Evolutionary conservation across 2,113 vertebrate genomes (phyloP).

Genomic region (Xenopus laevis): DNA sequence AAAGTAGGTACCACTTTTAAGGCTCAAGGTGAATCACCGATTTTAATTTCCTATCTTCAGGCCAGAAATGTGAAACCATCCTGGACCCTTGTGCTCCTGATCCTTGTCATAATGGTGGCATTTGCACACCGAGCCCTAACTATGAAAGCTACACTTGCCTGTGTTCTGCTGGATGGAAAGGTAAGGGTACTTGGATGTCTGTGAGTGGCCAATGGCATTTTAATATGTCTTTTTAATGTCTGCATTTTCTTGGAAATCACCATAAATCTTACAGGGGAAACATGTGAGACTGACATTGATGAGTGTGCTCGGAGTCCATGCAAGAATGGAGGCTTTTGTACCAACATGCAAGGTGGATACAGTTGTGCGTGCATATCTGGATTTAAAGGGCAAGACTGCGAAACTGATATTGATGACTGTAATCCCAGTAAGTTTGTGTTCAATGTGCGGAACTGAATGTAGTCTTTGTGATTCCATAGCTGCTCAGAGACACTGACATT

Average conservation of each 20-base stretch:
- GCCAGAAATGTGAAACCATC: slow-evolving; percentile 75
- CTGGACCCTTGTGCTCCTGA: slow-evolving; percentile 75
- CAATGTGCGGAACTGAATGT: too few relatives aligned
- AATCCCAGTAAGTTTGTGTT: slow-evolving; percentile 72
- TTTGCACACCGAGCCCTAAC: slow-evolving; percentile 72
- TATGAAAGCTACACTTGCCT: slow-evolving; percentile 74
- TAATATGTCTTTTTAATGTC: too few relatives aligned
- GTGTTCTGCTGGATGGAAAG: slow-evolving; percentile 82
- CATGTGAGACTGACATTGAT: slow-evolving; percentile 80
- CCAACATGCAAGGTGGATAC: slow-evolving; percentile 75
- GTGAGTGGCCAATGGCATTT: too few relatives aligned
- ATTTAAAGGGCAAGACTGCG: slow-evolving; percentile 75
- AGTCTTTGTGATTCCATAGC: too few relatives aligned
- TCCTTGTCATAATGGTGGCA: slow-evolving; percentile 79
- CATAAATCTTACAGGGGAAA: slow-evolving; percentile 62
- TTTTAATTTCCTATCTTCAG: slow-evolving; percentile 45
- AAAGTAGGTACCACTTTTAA: too few relatives aligned
- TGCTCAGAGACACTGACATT: too few relatives aligned
- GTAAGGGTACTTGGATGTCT: slow-evolving; percentile 50
- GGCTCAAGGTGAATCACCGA: too few relatives aligned
- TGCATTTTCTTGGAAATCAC: background rate
- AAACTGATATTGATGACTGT: slow-evolving; percentile 80
- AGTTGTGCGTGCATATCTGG: slow-evolving; percentile 76
- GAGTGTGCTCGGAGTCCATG: slow-evolving; percentile 79
- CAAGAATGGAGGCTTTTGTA: slow-evolving; percentile 75